These are phyloP conservation scores for Antigone vipio DNA, from an alignment of 2,113 vertebrate genomes.

Conservation along the genomic window DNA sequence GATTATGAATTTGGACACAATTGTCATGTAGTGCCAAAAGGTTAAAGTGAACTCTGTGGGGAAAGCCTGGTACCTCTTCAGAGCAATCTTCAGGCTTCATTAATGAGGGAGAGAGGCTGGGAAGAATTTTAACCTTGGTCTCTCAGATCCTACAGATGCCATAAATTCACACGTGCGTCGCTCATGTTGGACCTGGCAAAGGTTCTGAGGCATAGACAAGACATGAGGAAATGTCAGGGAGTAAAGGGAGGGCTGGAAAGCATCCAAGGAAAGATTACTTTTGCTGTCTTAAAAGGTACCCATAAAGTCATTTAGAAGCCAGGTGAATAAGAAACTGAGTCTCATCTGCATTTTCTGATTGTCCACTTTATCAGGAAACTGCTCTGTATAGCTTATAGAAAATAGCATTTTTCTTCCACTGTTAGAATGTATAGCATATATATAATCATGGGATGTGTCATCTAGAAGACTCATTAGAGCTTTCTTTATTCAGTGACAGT, in stretches of 20 bases:
- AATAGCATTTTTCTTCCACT: not conserved
- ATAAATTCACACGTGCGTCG: not conserved
- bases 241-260: not conserved
- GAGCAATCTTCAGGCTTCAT: not conserved
- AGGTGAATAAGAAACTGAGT: not conserved
- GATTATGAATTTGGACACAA: slow-evolving; percentile 31
- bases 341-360: not conserved
- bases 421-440: not conserved
- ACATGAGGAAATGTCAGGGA: not conserved
- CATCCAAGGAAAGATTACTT: not conserved
- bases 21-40: slow-evolving; percentile 19
- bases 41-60: not conserved
- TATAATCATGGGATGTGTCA: not conserved
- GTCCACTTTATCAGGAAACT: not conserved
- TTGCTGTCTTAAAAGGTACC: not conserved
- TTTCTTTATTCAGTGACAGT: not conserved
- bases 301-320: not conserved
- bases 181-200: not conserved
- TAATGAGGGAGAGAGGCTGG: not conserved
- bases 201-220: not conserved
- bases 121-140: slow-evolving; percentile 28
- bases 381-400: not conserved
- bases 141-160: not conserved
- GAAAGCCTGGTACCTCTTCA: slow-evolving; percentile 12
- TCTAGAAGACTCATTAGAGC: not conserved